Evolutionary conservation across 2,888 invertebrate genomes (phyloP), one percentile per base, ranked within the genome.

Genomic region (Machimus rusticus): DNA sequence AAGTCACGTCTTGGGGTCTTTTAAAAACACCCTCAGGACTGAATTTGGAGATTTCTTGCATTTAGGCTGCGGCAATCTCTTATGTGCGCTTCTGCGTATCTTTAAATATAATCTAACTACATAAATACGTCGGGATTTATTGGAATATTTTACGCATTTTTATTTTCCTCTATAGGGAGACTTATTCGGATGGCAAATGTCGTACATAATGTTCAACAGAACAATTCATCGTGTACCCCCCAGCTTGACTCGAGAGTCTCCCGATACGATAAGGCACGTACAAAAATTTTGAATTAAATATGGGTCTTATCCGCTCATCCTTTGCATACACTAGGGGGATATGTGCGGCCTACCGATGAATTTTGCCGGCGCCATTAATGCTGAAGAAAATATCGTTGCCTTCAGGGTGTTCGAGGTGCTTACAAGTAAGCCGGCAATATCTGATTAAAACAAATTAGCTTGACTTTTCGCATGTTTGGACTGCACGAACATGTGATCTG

Each of bases 141-240:
- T 81, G 81, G 81, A 81, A 81, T 81, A 81, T 81, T 81, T 81
- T 81, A 81, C 81, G 81, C 55, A 81, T 81, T 81, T 81, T 81
- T 81, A 81, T 81, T 81, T 81, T 81, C 55, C 81, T 14, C 31
- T 51, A 81, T 81, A 46, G 55, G 81, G 31, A 51, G 55, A 55
- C 55, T 28, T 81, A 81, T 51, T 31, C 81, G 51, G 37, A 76
- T 76, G 37, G 76, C 34, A 76, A 76, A 76, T 37, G 34, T 76
- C 16, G n/a, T 76, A 76, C 76, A 76, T 76, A 39, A 76, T 34
- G 76, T n/a, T 37, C 37, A 76, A 76, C 76, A 76, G 28, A 66
- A 66, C 57, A 57, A 57, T 57, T 57, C 57, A 57, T 57, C 57
- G 19, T 23, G 19, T 57, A 23, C 57, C 57, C 23, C 6, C 57